Evolutionary conservation across 2,113 vertebrate genomes (phyloP), one percentile per base, ranked within the genome.

Genomic region (Furnarius figulus): DNA sequence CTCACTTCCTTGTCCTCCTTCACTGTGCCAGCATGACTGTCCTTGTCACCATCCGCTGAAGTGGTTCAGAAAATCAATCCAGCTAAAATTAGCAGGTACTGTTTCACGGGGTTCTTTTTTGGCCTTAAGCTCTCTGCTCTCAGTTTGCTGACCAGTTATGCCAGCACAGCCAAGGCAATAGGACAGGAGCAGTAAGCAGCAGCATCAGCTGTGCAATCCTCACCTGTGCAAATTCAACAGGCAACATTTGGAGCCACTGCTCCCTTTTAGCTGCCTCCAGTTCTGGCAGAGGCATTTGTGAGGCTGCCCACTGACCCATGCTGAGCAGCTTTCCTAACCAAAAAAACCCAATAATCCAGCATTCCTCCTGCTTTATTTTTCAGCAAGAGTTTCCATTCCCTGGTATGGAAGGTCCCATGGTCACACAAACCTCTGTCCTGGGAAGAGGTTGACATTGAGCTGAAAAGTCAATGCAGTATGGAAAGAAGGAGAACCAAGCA

Each of bases 1-100:
- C 20, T 23, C 59, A 12, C n/a, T 49, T 93, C 47, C n/a, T n/a
- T 28, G 14, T 70, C 37, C 31, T 76, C 20, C 27, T 44, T 40
- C 8, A 2, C 47, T 10, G 1, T 35, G 27, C n/a, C 1, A 5
- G 46, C 37, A 8, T 0, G 1, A 71, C 33, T 39, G 30, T 28
- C 58, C 1, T 0, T 50, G 53, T 58, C 56, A 74, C 37, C 42
- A 21, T 24, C 27, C 1, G 0, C 62, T 50, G 58, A 68, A 91
- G 68, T 19, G 58, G 40, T 42, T 89, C 67, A 65, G 87, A 89
- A 92, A 86, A 83, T 40, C 49, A 77, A 14, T 61, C 35, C 68
- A 70, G 63, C 44, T 84, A 76, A 95, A 76, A 89, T 80, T 47
- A 91, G 53, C 33, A 56, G 63, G 53, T 2, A 2, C 18, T 59